A percentile compares a stretch with the other conserved stretches of the same genome.
Evolutionary conservation across 2,797 vertebrate genomes (phyloP).

Genomic region (Rhabdophis nuchalis): DNA sequence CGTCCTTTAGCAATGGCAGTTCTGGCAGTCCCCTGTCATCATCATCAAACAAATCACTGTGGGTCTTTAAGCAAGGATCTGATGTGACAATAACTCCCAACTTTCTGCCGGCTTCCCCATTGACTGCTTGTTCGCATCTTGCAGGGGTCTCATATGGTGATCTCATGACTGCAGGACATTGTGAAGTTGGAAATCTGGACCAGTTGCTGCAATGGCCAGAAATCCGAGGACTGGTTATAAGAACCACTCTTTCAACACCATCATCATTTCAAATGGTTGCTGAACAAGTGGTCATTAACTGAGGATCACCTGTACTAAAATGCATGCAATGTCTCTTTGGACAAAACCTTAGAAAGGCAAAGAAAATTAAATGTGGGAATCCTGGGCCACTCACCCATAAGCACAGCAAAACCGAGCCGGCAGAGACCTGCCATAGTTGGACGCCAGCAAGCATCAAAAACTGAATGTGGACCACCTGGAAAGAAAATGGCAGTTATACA

Average conservation of each 20-base stretch:
- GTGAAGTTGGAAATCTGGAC: not conserved
- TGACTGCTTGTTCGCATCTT: not conserved
- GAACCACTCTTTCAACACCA: not conserved
- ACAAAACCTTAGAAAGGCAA: not conserved
- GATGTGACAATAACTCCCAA: not conserved
- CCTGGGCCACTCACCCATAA: constrained; percentile 73
- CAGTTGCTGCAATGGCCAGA: not conserved
- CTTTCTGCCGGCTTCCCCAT: not conserved
- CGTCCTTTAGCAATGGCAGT: not conserved
- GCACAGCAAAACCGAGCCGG: constrained; percentile 76
- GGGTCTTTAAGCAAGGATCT: not conserved
- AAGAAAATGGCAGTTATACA: not conserved
- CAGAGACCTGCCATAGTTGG: constrained; percentile 72
- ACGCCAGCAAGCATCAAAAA: constrained; percentile 81
- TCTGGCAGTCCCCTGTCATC: not conserved
- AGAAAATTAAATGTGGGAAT: not conserved
- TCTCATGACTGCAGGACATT: not conserved
- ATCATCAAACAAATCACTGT: not conserved
- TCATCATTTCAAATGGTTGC: not conserved
- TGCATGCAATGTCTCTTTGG: not conserved
- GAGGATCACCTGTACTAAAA: not conserved
- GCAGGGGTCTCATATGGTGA: not conserved
- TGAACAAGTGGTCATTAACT: not conserved
- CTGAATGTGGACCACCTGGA: constrained; percentile 80
- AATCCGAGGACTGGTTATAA: not conserved